phyloP scores from a whole-genome alignment of 2,888 invertebrate species.

The Cheilosia vulpina region DNA sequence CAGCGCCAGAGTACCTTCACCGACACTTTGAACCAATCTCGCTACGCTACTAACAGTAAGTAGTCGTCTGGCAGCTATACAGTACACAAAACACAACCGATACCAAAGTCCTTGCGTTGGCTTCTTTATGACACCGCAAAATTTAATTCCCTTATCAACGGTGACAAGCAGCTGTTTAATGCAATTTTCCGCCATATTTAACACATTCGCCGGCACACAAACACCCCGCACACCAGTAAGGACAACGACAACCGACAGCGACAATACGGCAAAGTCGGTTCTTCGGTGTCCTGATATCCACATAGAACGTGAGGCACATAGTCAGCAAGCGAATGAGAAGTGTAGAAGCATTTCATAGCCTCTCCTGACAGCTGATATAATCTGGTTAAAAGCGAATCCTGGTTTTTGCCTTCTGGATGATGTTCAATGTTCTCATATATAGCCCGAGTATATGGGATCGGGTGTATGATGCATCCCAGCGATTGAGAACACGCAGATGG shows the following conservation, averaged over 20 bases:
- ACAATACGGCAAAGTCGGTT: conserved; percentile 44
- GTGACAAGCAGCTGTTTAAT: conserved; percentile 83
- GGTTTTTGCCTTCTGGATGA: conserved; percentile 69
- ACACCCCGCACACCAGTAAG: neutral
- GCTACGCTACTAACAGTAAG: conserved; percentile 3
- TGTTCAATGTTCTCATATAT: conserved; percentile 71
- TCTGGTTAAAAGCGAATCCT: conserved; percentile 75
- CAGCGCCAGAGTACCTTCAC: conserved; percentile 28
- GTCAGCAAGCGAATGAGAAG: conserved; percentile 49
- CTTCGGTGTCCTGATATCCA: conserved; percentile 30
- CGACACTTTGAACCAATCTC: conserved; percentile 42
- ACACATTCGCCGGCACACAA: conserved; percentile 77
- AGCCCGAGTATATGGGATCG: neutral
- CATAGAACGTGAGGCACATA: conserved; percentile 32
- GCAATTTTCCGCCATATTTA: conserved; percentile 83
- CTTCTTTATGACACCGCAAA: conserved; percentile 81
- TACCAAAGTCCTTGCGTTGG: conserved; percentile 67
- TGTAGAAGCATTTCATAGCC: conserved; percentile 65
- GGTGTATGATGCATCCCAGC: conserved; percentile 7
- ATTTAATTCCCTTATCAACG: conserved; percentile 83
- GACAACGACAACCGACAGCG: conserved; percentile 28
- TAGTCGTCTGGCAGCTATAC: neutral
- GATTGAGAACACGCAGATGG: conserved; percentile 31
- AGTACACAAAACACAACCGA: conserved; percentile 47
- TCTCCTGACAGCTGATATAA: conserved; percentile 74